Base-by-base conservation (phyloP, 2,888 invertebrate genomes). In the Exocentrus adspersus region DNA sequence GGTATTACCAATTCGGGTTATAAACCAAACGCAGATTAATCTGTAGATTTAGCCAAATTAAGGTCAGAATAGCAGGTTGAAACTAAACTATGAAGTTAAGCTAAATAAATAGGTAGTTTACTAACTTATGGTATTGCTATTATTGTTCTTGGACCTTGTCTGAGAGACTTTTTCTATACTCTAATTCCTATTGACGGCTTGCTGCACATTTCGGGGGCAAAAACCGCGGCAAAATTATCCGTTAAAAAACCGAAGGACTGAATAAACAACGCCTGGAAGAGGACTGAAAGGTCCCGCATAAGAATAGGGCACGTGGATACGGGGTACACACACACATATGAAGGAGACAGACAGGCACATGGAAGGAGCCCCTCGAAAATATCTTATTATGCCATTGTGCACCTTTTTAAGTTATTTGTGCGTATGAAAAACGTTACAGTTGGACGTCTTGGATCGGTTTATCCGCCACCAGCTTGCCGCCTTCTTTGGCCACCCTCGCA, bases 261-360 rank as follows among this genome's bases (percentile, higher is more conserved):
- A 70, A 73, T 69, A 75, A 75, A 75, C 72, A 72, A 70, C 73
- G 72, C 69, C 71, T 71, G 71, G 58, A n/a, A 72, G 67, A 67
- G 72, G 74, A 76, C 72, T 74, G 76, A 75, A 76, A 75, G 79
- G 77, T 78, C 80, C 80, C 80, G 76, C 75, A 79, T 77, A 76
- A 78, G 79, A 80, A 79, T 78, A 75, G 72, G 80, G 81, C 81
- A 81, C 81, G 81, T 81, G 81, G 80, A 77, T 77, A 68, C 62
- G 65, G 64, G 69, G 9, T 50, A 20, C 24, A 72, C 64, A 70
- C 63, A 61, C 65, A 63, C 52, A n/a, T n/a, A 60, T 59, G 65
- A 57, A 58, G 60, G 60, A 67, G 53, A 69, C 57, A 56, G 52
- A 51, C n/a, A 61, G 61, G 50, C 54, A 56, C 60, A 62, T 42